phyloP scores from a whole-genome alignment of 2,113 vertebrate species.

The Vanacampus margaritifer region DNA sequence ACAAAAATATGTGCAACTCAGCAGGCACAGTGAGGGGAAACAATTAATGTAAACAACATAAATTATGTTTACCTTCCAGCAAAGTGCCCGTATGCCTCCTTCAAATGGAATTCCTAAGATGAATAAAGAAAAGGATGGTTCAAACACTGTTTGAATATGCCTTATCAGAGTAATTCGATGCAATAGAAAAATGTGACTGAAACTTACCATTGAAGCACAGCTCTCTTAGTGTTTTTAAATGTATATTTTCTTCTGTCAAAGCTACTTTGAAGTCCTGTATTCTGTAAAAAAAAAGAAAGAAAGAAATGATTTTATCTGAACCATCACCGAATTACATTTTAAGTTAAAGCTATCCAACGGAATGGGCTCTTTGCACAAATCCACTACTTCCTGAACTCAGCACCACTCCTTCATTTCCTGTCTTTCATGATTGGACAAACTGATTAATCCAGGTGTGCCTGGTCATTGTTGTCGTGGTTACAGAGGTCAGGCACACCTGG shows the following conservation, averaged over 20 bases:
- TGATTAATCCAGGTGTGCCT: too few species aligned
- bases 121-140: background rate
- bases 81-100: slow-evolving; percentile 89
- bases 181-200: background rate
- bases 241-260: slow-evolving; percentile 80
- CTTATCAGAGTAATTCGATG: background rate
- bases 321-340: background rate
- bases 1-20: too few species aligned
- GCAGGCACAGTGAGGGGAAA: background rate
- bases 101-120: slow-evolving; percentile 91
- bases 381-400: too few species aligned
- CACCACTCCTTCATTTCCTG: too few species aligned
- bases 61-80: slow-evolving; percentile 88
- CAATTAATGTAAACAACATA: background rate
- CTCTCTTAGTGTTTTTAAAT: slow-evolving; percentile 79
- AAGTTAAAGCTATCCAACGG: too few species aligned
- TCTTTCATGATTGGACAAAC: too few species aligned
- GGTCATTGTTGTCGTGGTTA: too few species aligned
- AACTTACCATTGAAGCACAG: slow-evolving; percentile 89
- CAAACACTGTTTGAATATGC: background rate
- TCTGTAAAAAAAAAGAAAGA: slow-evolving; percentile 64
- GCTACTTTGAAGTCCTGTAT: slow-evolving; percentile 91
- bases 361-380: too few species aligned
- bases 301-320: background rate
- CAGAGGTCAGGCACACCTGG: too few species aligned